phyloP scores from a whole-genome alignment of 2,797 vertebrate genomes.

The Tauraco hartlaubi region DNA sequence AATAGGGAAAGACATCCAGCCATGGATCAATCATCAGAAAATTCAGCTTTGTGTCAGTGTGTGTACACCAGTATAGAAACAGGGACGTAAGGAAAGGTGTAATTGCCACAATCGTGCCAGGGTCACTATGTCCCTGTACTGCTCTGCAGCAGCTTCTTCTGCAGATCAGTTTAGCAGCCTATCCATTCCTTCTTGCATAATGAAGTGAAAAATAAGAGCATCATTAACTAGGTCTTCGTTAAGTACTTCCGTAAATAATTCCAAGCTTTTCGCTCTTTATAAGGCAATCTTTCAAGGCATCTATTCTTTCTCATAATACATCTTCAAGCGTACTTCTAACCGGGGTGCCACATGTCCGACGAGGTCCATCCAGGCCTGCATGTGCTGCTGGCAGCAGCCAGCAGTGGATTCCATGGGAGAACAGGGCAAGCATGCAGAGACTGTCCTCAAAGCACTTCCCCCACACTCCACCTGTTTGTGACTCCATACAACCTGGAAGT shows the following conservation, averaged over 20 bases:
- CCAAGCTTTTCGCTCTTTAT: neutral
- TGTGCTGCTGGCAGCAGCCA: neutral
- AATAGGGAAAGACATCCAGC: conserved; percentile 12
- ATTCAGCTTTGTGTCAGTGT: neutral
- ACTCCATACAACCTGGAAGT: neutral
- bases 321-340: neutral
- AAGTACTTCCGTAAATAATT: conserved; percentile 1
- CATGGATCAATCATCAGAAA: conserved; percentile 6
- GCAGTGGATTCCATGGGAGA: neutral
- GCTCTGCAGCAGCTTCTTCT: neutral
- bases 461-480: neutral
- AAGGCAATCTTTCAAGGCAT: neutral
- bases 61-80: neutral
- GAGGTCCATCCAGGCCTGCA: neutral
- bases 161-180: neutral
- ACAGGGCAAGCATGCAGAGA: neutral
- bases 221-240: neutral
- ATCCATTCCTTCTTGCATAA: neutral
- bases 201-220: neutral
- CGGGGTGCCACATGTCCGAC: neutral
- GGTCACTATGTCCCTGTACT: neutral
- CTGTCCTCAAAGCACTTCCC: neutral
- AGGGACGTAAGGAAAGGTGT: neutral
- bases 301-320: neutral
- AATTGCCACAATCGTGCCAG: neutral